A percentile compares a stretch with the other conserved stretches of the same genome.
Evolutionary conservation across 2,113 vertebrate species (phyloP).

Genomic region (Tachuris rubrigastra): DNA sequence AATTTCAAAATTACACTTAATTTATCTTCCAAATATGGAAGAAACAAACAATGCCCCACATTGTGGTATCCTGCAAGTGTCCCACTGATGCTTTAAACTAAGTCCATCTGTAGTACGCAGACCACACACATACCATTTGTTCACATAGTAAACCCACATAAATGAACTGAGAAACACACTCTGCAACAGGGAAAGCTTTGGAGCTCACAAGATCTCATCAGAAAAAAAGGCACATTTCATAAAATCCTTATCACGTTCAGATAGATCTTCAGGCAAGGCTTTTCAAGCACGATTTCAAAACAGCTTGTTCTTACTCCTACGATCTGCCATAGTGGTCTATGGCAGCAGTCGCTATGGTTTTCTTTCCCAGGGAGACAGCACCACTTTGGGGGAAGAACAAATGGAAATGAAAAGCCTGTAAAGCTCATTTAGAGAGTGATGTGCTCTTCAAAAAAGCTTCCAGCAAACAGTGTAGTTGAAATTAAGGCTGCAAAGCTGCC

Average conservation of each 20-base stretch:
- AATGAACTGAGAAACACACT: constrained; percentile 67
- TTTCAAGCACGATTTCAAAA: constrained; percentile 38
- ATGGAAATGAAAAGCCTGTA: constrained; percentile 65
- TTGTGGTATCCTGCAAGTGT: constrained; percentile 79
- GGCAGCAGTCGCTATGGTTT: constrained; percentile 29
- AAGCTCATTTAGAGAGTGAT: constrained; percentile 72
- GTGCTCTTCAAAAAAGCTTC: constrained; percentile 76
- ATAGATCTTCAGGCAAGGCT: constrained; percentile 62
- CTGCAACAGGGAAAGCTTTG: constrained; percentile 75
- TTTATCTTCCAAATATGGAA: constrained; percentile 87
- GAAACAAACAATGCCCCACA: constrained; percentile 83
- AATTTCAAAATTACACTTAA: constrained; percentile 77
- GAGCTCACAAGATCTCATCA: constrained; percentile 78
- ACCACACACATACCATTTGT: constrained; percentile 72
- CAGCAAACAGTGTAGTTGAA: constrained; percentile 74
- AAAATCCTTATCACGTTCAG: constrained; percentile 72
- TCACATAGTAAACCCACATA: constrained; percentile 71
- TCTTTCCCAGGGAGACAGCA: constrained; percentile 74
- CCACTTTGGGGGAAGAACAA: constrained; percentile 74
- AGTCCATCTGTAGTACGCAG: constrained; percentile 68
- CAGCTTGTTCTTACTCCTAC: constrained; percentile 52
- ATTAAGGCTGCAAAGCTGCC: constrained; percentile 85
- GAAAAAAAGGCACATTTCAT: constrained; percentile 85
- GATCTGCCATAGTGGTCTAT: neutral
- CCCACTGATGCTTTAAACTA: constrained; percentile 75